Evolutionary conservation across 1,140 invertebrate species (phyloP), one percentile per base, ranked within the genome.

Genomic region (Pseudomyrmex concolor): DNA sequence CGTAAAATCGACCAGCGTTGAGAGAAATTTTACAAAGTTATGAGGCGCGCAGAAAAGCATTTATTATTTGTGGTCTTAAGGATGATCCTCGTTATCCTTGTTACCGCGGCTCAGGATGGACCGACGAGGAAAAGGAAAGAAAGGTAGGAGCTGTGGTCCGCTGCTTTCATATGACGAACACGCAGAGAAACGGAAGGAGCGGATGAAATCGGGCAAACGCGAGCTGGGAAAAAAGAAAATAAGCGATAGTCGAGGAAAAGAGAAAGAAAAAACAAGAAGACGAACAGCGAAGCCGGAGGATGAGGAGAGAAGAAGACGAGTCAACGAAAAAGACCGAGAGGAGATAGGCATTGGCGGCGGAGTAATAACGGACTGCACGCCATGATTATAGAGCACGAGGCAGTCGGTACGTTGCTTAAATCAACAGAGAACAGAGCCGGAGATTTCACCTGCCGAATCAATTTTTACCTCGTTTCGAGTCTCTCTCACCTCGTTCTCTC

Each of bases 381-480:
- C 86, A 89, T 90, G 89, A 90, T 90, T 90, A 90, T 90, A 90
- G 89, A 89, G 89, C 89, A 87, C 89, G 84, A 83, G 84, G 86
- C 86, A 84, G 88, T 86, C 86, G 88, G 89, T 90, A 90, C 88
- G 89, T 89, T 90, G 89, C 89, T 90, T 90, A 89, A 90, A 90
- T 90, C 89, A 90, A 90, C 89, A 90, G 89, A 90, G 89, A 90
- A 88, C 88, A 88, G 88, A 90, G 86, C 89, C 86, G 86, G 86
- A 89, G 89, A 86, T 90, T 90, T 90, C 89, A 90, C 89, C 89
- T 90, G 89, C 89, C 88, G 89, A 90, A 90, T 90, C 89, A 87
- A 89, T 89, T 89, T 89, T 87, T 89, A 89, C 88, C 88, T 89
- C 87, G 81, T 89, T 89, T 82, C 84, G 87, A 83, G 80, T 78